Conservation (phyloP, 2,797 vertebrate species). For the Hydrocynus forskahlii region DNA sequence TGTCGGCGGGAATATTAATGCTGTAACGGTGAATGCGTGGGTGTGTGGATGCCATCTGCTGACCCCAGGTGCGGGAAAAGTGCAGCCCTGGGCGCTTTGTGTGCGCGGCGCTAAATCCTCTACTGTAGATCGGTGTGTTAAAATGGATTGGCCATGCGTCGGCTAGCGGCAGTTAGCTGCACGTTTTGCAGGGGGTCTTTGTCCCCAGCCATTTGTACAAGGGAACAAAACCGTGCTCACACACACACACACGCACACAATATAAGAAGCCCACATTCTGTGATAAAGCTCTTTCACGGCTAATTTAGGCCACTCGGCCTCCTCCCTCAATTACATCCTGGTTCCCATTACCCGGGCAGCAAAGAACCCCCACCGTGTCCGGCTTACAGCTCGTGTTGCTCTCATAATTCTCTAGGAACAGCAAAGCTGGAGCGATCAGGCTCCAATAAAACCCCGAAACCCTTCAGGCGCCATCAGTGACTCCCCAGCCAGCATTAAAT, state of each 20-base stretch:
- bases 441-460: slow-evolving; percentile 9
- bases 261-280: slow-evolving; percentile 22
- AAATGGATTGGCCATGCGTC: slow-evolving; percentile 77
- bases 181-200: slow-evolving; percentile 58
- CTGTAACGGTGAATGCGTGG: slow-evolving; percentile 8
- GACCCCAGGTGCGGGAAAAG: slow-evolving; percentile 49
- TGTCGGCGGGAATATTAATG: not conserved
- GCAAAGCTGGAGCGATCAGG: not conserved
- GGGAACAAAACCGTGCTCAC: slow-evolving; percentile 27
- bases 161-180: slow-evolving; percentile 11
- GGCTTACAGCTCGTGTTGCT: slow-evolving; percentile 21
- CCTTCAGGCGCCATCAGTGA: slow-evolving; percentile 4
- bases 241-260: not conserved
- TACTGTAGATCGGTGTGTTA: slow-evolving; percentile 56
- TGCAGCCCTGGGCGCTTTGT: slow-evolving; percentile 48
- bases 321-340: slow-evolving; percentile 47
- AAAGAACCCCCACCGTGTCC: slow-evolving; percentile 12
- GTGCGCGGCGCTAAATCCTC: slow-evolving; percentile 43
- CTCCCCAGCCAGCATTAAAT: slow-evolving; percentile 35
- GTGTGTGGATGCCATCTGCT: slow-evolving; percentile 52
- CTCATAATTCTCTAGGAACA: slow-evolving; percentile 46
- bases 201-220: slow-evolving; percentile 61
- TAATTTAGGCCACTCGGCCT: slow-evolving; percentile 47
- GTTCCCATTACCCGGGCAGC: slow-evolving; percentile 27
- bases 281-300: slow-evolving; percentile 48